Evolutionary conservation across 2,113 vertebrate species (phyloP).

Genomic region (Epinephelus fuscoguttatus): DNA sequence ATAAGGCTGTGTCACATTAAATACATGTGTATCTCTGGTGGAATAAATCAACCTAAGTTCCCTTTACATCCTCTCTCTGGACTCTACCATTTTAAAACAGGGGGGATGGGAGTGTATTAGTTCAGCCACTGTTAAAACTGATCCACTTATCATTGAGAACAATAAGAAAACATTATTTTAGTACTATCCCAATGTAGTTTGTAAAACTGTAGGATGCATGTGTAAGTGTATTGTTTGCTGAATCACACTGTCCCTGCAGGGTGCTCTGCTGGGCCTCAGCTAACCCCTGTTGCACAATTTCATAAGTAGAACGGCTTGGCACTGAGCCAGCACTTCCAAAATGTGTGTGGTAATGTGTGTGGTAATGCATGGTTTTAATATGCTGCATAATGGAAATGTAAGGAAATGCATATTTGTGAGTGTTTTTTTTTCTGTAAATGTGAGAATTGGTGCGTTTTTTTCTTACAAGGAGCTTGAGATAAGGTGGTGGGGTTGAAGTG

Average conservation of each 20-base stretch:
- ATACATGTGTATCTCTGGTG: background rate
- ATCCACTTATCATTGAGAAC: background rate
- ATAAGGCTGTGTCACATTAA: background rate
- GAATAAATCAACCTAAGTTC: background rate
- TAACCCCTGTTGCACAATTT: background rate
- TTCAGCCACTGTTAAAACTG: background rate
- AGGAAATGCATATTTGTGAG: background rate
- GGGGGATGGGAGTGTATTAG: background rate
- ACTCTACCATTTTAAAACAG: constrained; percentile 1
- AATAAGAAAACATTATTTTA: background rate
- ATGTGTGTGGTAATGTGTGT: constrained; percentile 8
- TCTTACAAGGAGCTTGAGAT: background rate
- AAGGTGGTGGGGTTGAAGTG: background rate
- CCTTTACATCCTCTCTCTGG: background rate
- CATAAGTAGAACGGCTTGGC: background rate
- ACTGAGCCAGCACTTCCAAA: background rate
- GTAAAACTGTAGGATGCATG: background rate
- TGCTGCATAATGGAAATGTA: background rate
- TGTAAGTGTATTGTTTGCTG: constrained; percentile 10
- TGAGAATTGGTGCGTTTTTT: background rate
- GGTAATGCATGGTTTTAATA: background rate
- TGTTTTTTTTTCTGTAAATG: background rate
- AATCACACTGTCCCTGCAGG: constrained; percentile 5
- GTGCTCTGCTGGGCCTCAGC: background rate
- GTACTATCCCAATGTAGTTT: background rate